Evolutionary conservation across 35 echinoderm and acorn worm genomes (phyloP), one percentile per base, ranked within the genome.

Genomic region (Stichopus chloronotus): DNA sequence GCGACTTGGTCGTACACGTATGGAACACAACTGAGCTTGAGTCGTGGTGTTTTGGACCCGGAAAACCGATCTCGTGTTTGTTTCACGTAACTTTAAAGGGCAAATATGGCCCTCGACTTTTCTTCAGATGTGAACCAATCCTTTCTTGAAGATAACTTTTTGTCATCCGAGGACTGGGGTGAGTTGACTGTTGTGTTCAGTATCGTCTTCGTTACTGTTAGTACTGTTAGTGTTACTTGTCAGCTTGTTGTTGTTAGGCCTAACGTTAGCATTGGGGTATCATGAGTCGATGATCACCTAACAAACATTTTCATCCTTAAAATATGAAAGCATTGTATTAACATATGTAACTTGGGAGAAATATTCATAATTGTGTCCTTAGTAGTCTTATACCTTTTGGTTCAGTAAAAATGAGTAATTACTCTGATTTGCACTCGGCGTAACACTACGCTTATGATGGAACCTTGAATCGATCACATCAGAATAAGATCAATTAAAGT

Each of bases 151-250:
- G 82, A 85, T 58, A 85, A 85, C 58, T 85, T 85, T 85, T 21
- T 85, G 16, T 85, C 82, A n/a, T 17, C 82, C 20, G 82, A 85
- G 10, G 82, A 85, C 57, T 85, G 82, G 82, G 82, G 82, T 85
- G 22, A 85, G 14, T 85, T 4, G 8, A 85, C 52, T 16, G 55
- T 11, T 11, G 52, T 55, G 9, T 4, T 83, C 52, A 7, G 52
- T 83, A 52, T 43, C 30, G 30, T 43, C 30, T 43, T 43, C 30
- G 30, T 43, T 9, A 71, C 11, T 11, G 7, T 78, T 9, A 17
- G 14, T 9, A 25, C 1, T n/a, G 65, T n/a, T 11, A 71, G 65
- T 71, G n/a, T n/a, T 11, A 78, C 8, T 78, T 25, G 74, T 8
- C 5, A 24, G 9, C 3, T 4, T 20, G 11, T 19, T 76, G 25